These are phyloP conservation scores for Ceyx cyanopectus DNA, from an alignment of 2,113 vertebrate species.

Conservation along the genomic window DNA sequence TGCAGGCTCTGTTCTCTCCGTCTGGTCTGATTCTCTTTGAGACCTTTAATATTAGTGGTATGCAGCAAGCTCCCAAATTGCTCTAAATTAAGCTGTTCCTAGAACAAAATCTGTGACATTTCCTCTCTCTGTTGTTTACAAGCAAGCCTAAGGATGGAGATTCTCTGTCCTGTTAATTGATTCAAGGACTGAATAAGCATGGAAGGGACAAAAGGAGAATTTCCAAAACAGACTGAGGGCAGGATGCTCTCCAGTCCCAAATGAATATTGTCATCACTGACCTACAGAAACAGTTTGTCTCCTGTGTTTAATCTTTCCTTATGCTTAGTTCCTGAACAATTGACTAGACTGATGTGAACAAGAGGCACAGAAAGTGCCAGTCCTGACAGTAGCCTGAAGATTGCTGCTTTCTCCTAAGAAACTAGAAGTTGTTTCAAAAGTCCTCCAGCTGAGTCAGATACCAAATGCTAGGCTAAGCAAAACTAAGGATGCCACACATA, in stretches of 20 bases:
- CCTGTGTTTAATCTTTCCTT: conserved; percentile 9
- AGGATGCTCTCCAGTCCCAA: neutral
- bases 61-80: neutral
- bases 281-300: conserved; percentile 19
- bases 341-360: neutral
- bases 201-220: neutral
- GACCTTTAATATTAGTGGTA: neutral
- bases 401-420: neutral
- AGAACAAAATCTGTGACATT: neutral
- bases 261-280: neutral
- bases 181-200: neutral
- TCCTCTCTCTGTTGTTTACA: neutral
- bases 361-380: neutral
- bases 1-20: conserved; percentile 32
- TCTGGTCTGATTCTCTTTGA: neutral
- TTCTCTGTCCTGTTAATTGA: neutral
- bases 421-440: conserved; percentile 18
- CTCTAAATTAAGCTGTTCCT: conserved; percentile 2
- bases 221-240: neutral
- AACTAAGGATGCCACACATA: neutral
- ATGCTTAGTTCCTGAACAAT: neutral
- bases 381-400: conserved; percentile 28
- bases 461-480: neutral
- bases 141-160: neutral
- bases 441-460: neutral